Evolutionary conservation across 2,888 invertebrate genomes (phyloP).

Genomic region (Notodonta dromedarius): DNA sequence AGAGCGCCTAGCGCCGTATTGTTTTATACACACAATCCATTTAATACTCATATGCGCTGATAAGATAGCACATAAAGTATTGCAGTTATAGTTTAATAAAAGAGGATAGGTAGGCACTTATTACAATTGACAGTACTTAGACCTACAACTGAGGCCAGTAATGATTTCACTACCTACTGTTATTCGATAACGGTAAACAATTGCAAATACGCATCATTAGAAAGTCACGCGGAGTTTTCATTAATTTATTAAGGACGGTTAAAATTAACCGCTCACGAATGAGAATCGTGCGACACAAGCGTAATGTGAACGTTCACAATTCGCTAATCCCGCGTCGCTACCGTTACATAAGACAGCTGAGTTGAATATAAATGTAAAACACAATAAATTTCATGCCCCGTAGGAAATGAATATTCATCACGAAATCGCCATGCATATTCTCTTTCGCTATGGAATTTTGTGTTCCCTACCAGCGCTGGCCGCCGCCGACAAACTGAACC

Average conservation of each 20-base stretch:
- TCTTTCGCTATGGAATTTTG: conserved; percentile 78
- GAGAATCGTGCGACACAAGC: conserved; percentile 68
- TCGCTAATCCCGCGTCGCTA: conserved; percentile 83
- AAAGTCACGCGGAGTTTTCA: conserved; percentile 69
- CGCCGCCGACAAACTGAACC: conserved; percentile 63
- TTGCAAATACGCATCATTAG: conserved; percentile 62
- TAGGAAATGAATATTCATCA: conserved; percentile 85
- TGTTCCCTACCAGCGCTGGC: conserved; percentile 60
- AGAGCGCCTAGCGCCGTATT: conserved; percentile 12
- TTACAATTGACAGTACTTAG: too few relatives aligned
- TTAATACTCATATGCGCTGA: not conserved
- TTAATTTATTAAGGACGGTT: conserved; percentile 71
- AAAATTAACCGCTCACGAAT: conserved; percentile 70
- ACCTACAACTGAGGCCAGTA: not conserved
- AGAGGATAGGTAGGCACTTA: too few relatives aligned
- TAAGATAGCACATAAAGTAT: too few relatives aligned
- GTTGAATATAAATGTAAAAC: conserved; percentile 85
- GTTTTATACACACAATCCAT: not conserved
- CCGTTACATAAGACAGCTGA: conserved; percentile 84
- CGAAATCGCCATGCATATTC: conserved; percentile 85
- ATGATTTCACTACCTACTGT: conserved; percentile 28
- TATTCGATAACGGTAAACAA: conserved; percentile 60
- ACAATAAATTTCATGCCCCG: conserved; percentile 85
- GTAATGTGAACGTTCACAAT: conserved; percentile 80
- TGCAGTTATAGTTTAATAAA: too few relatives aligned